phyloP scores from a whole-genome alignment of 2,797 vertebrate species.

The Enteromius fasciolatus region DNA sequence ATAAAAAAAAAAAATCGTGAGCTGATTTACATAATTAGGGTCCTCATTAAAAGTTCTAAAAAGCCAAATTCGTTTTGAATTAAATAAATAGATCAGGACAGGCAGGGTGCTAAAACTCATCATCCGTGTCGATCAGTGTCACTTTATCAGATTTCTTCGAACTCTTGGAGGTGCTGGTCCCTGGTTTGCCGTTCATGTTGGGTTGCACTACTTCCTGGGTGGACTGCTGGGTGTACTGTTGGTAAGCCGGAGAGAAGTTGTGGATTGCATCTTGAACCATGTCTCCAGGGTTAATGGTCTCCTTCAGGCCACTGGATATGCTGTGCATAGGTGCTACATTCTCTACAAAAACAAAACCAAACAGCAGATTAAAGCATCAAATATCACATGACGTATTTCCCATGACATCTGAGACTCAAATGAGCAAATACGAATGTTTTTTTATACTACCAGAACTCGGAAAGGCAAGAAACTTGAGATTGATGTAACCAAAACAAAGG shows the following conservation, averaged over 20 bases:
- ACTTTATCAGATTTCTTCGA: slow-evolving; percentile 87
- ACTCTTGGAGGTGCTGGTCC: slow-evolving; percentile 66
- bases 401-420: neutral
- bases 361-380: neutral
- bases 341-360: slow-evolving; percentile 68
- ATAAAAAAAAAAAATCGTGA: neutral
- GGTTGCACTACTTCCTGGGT: slow-evolving; percentile 85
- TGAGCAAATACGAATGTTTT: neutral
- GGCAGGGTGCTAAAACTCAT: slow-evolving; percentile 82
- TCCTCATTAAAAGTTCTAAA: slow-evolving; percentile 22
- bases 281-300: slow-evolving; percentile 95
- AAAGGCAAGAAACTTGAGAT: neutral
- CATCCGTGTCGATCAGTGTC: slow-evolving; percentile 89
- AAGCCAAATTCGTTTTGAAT: slow-evolving; percentile 46
- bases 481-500: slow-evolving; percentile 4
- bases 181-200: slow-evolving; percentile 71
- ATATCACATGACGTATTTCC: neutral
- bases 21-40: slow-evolving; percentile 22
- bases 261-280: slow-evolving; percentile 98
- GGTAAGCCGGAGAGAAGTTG: slow-evolving; percentile 98
- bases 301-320: slow-evolving; percentile 94
- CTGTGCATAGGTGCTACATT: slow-evolving; percentile 90
- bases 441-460: neutral
- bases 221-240: slow-evolving; percentile 97
- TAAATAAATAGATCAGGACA: slow-evolving; percentile 56